Base-by-base conservation (phyloP, 2,113 vertebrate genomes). In the Chrysochloris asiatica region DNA sequence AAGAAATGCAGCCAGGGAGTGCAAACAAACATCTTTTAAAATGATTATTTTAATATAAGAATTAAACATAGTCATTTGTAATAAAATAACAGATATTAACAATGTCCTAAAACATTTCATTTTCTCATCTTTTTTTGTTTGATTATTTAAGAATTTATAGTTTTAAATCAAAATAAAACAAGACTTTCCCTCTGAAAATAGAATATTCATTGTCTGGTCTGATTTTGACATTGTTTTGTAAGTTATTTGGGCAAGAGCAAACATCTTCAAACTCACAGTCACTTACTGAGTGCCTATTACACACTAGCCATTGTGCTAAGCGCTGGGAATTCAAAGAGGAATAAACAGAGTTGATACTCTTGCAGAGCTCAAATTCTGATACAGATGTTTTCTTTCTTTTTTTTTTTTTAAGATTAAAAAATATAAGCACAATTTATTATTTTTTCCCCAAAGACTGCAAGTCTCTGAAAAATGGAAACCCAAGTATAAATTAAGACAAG, bases 1-100 rank as follows among this genome's bases (percentile, higher is more conserved):
- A 89, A 97, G 97, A 98, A 98, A 95, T 98, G 97, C 97, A 98
- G 92, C 94, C 95, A 65, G 33, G 6, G 6, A 54, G n/a, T 1
- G 9, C 24, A 45, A 67, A 78, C 48, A 61, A 38, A 59, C 30
- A 36, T 6, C 2, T 22, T 33, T 48, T 83, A 36, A 9, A 33
- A 41, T 48, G 24, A 77, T 50, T 5, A 9, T 69, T 78, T 63
- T 48, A 43, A 8, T 33, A 24, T 54, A 13, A 76, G 26, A 93
- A 77, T 73, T 33, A 6, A 90, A 65, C 30, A 17, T 0, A 13
- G 6, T 8, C 2, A n/a, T 24, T 4, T 26, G 26, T 50, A 79
- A 85, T 8, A 24, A 69, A 78, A 88, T 6, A 61, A 33, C 33
- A 38, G 33, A 9, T 36, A 36, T 72, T 21, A 38, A 19, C 65